Evolutionary conservation across 1,140 invertebrate species (phyloP), one percentile per base, ranked within the genome.

Genomic region (Dreissena rostriformis): DNA sequence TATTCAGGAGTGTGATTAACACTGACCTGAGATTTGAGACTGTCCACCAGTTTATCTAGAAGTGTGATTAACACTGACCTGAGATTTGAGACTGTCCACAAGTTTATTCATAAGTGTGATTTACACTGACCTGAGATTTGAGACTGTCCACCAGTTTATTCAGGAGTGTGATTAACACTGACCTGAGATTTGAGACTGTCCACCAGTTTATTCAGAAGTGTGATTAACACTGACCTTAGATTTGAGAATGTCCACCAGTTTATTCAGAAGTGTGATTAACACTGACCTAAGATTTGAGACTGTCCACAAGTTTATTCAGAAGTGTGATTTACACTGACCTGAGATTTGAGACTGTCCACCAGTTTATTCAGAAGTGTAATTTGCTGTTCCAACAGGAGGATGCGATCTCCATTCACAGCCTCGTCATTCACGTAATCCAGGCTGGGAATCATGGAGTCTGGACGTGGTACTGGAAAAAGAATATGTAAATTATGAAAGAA

Each of bases 141-240:
- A 39, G 39, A 2, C 2, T 39, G 2, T 39, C 2, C n/a, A n/a
- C n/a, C n/a, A 5, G 39, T 39, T 39, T 39, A 39, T 39, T 8
- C 8, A 76, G 76, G 22, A 85, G 26, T 29, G 0, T 76, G 49
- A 29, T 72, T 68, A 5, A 61, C 55, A 72, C 28, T 52, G 67
- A 89, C 88, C 85, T 89, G 82, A 66, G 39, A 57, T 72, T 89
- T 87, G 8, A 89, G 72, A 49, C 74, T 85, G 53, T 89, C 70
- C 28, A 89, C 86, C 55, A 89, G 71, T 19, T 81, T 81, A 66
- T 78, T 73, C 0, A 89, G 80, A 17, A 87, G 82, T 52, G 84
- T 68, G 39, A 89, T 72, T 51, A 86, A 84, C 51, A 72, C 28
- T 52, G 72, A 89, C 86, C 85, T 87, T 75, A 66, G 39, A 57